phyloP scores from a whole-genome alignment of 2,797 vertebrate species.

The Eptatretus atami region DNA sequence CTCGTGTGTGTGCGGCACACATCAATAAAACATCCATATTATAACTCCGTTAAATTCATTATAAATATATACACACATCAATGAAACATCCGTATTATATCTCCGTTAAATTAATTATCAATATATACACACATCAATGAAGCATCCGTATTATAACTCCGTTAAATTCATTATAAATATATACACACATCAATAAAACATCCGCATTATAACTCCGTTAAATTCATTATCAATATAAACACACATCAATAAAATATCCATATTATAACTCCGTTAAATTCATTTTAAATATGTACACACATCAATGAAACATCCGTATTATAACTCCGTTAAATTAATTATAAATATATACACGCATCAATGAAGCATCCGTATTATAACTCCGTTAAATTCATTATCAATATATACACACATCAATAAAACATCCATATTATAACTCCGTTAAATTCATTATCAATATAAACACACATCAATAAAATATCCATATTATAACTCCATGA shows the following conservation, averaged over 20 bases:
- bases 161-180: too few relatives aligned
- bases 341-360: not conserved
- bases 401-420: not conserved
- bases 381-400: not conserved
- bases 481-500: too few relatives aligned
- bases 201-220: too few relatives aligned
- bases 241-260: not conserved
- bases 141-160: too few relatives aligned
- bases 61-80: not conserved
- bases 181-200: not conserved
- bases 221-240: not conserved
- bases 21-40: not conserved
- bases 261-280: not conserved
- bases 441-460: not conserved
- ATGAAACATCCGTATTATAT: not conserved
- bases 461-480: not conserved
- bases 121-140: not conserved
- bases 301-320: not conserved
- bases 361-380: not conserved
- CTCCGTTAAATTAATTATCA: not conserved
- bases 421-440: not conserved
- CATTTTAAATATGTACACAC: not conserved
- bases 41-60: too few relatives aligned
- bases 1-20: too few relatives aligned
- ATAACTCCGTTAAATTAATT: not conserved